phyloP scores from a whole-genome alignment of 2,797 vertebrate species.

The Chloroceryle amazona region DNA sequence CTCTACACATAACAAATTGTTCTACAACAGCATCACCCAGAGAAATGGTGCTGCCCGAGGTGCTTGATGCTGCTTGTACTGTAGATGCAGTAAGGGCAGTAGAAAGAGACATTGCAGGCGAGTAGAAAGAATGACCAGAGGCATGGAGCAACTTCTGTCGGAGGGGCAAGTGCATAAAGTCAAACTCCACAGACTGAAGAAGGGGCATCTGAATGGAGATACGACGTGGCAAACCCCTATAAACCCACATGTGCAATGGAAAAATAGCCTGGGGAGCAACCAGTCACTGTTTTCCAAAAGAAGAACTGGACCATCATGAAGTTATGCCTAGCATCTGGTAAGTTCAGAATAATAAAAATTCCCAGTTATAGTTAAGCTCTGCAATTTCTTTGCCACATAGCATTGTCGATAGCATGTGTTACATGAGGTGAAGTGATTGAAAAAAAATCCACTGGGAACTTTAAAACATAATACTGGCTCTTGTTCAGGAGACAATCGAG shows the following conservation, averaged over 20 bases:
- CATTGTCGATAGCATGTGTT: not conserved
- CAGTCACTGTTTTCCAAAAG: not conserved
- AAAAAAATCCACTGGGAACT: not conserved
- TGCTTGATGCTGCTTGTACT: not conserved
- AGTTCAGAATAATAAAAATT: not conserved
- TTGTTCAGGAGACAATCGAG: not conserved
- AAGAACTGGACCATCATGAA: not conserved
- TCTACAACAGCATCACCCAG: not conserved
- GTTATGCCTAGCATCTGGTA: not conserved
- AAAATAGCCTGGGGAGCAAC: not conserved
- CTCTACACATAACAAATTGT: not conserved
- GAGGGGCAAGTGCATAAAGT: not conserved
- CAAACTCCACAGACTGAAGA: not conserved
- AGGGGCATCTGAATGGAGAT: not conserved
- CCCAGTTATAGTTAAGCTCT: not conserved
- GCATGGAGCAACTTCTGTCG: not conserved
- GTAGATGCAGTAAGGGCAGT: not conserved
- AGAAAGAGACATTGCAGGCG: not conserved
- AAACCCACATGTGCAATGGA: accelerated
- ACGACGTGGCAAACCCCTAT: not conserved
- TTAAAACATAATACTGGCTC: not conserved
- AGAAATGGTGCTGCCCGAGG: not conserved
- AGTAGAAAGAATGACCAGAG: not conserved
- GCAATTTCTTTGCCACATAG: not conserved
- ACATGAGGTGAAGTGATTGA: not conserved